Conservation (phyloP, 2,888 invertebrate genomes). For the Lasius fuliginosus region DNA sequence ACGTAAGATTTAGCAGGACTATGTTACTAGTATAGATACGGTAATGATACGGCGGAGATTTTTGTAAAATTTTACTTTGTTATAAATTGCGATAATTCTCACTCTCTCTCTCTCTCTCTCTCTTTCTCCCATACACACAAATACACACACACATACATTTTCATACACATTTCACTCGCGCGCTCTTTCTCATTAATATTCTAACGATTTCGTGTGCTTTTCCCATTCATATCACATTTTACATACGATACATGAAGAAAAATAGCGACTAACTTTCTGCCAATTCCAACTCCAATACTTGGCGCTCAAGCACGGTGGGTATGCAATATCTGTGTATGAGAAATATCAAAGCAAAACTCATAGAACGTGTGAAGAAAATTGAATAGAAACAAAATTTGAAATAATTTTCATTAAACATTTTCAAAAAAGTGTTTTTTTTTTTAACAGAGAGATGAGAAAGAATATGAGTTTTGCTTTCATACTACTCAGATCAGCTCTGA, state of each 20-base stretch:
- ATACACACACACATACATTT: slow-evolving; percentile 42
- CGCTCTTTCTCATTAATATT: slow-evolving; percentile 16
- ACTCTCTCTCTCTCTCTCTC: slow-evolving; percentile 8
- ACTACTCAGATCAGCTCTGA: not conserved
- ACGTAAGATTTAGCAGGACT: slow-evolving; percentile 67
- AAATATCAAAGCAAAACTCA: slow-evolving; percentile 22
- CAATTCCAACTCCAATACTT: slow-evolving; percentile 67
- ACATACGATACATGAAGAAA: slow-evolving; percentile 58
- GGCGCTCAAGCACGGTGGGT: slow-evolving; percentile 68
- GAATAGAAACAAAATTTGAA: not conserved
- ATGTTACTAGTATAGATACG: slow-evolving; percentile 70
- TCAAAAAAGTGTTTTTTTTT: not conserved
- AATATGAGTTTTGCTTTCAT: slow-evolving; percentile 30
- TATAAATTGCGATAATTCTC: slow-evolving; percentile 49
- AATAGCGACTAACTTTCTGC: slow-evolving; percentile 67
- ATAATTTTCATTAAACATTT: slow-evolving; percentile 5
- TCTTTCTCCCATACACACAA: slow-evolving; percentile 28
- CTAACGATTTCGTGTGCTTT: slow-evolving; percentile 63
- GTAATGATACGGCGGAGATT: slow-evolving; percentile 70
- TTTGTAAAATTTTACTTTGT: slow-evolving; percentile 57
- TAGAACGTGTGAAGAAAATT: not conserved
- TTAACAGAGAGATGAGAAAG: not conserved
- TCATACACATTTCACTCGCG: slow-evolving; percentile 27
- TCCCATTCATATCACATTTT: slow-evolving; percentile 51
- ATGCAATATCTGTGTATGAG: slow-evolving; percentile 61